phyloP scores from a whole-genome alignment of 1,140 invertebrate species.

The Drosophila athabasca region DNA sequence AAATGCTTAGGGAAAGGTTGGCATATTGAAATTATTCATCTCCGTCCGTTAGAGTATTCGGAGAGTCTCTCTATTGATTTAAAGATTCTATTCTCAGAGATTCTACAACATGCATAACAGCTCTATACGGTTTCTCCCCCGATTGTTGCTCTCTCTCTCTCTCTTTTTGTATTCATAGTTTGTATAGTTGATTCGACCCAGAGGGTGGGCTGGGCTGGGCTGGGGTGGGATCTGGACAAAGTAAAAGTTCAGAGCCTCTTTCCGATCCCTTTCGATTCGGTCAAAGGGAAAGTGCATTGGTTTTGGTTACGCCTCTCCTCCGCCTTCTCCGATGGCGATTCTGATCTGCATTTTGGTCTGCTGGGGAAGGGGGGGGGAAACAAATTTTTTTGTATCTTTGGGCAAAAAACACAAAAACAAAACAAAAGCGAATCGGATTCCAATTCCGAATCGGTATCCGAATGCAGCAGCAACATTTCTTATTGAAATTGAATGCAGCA shows the following conservation, averaged over 20 bases:
- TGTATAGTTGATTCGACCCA: too few relatives aligned
- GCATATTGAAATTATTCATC: too few relatives aligned
- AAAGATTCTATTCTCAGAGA: too few relatives aligned
- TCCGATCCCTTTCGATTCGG: not conserved
- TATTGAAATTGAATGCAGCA: slow-evolving; percentile 69
- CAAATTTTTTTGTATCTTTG: slow-evolving; percentile 37
- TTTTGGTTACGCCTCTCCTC: too few relatives aligned
- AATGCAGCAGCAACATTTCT: slow-evolving; percentile 60
- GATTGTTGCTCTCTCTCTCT: too few relatives aligned
- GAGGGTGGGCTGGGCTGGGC: too few relatives aligned
- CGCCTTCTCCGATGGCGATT: slow-evolving; percentile 10
- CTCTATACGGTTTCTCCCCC: too few relatives aligned
- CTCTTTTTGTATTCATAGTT: too few relatives aligned
- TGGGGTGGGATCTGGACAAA: not conserved
- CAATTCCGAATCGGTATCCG: slow-evolving; percentile 42
- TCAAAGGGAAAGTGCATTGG: slow-evolving; percentile 40
- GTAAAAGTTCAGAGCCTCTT: slow-evolving; percentile 18
- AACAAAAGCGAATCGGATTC: slow-evolving; percentile 60
- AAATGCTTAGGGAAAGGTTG: too few relatives aligned
- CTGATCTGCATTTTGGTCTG: slow-evolving; percentile 41
- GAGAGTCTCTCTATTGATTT: too few relatives aligned
- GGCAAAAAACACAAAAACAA: slow-evolving; percentile 24
- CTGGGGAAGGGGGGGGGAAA: not conserved
- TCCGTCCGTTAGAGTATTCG: too few relatives aligned
- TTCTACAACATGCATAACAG: too few relatives aligned